phyloP scores from a whole-genome alignment of 2,113 vertebrate species.

The Myrmecophaga tridactyla region DNA sequence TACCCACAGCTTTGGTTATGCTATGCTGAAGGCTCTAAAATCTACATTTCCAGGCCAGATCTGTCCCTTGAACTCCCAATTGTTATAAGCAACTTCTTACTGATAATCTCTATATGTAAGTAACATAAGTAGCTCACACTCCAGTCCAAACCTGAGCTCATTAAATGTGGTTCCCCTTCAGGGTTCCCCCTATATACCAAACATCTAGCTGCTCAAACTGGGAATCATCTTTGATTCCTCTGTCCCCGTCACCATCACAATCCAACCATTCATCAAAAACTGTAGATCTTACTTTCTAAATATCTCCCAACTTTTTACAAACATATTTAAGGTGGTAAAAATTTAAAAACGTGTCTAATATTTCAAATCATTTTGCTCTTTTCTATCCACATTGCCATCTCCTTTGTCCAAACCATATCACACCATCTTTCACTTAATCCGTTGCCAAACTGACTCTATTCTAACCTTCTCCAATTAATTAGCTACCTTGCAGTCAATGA shows the following conservation, averaged over 20 bases:
- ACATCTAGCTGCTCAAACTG: not conserved
- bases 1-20: not conserved
- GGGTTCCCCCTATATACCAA: not conserved
- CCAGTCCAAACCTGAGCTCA: not conserved
- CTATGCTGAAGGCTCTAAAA: not conserved
- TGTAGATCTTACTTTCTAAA: not conserved
- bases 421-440: not conserved
- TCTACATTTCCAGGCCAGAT: not conserved
- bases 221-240: not conserved
- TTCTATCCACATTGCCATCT: not conserved
- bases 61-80: not conserved
- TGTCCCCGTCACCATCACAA: not conserved
- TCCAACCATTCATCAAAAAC: too few species aligned
- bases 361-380: not conserved
- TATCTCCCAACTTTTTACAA: not conserved
- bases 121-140: not conserved
- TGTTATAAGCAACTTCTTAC: not conserved
- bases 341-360: not conserved
- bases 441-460: not conserved
- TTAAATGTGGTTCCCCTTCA: not conserved
- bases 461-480: not conserved
- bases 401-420: not conserved
- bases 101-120: not conserved
- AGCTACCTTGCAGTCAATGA: not conserved
- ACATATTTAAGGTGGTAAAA: not conserved